Percentiles rank a stretch among this genome's conserved stretches.
Evolutionary conservation across 2,888 invertebrate species (phyloP).

Genomic region (Pterostichus niger): DNA sequence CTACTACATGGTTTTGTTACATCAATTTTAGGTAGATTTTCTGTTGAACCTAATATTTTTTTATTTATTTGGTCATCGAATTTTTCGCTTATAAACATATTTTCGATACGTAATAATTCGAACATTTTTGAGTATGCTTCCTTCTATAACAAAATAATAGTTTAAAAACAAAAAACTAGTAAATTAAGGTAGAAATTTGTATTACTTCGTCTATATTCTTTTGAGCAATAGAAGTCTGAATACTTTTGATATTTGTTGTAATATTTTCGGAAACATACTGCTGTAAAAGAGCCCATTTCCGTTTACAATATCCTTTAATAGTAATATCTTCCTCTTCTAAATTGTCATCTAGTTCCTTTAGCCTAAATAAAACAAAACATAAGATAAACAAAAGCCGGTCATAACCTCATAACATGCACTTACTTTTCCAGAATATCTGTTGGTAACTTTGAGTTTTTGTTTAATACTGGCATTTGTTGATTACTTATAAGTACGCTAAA

Average conservation of each 20-base stretch:
- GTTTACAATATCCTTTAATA: constrained; percentile 71
- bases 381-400: not conserved
- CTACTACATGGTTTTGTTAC: not conserved
- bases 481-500: not conserved
- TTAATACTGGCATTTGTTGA: not conserved
- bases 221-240: constrained; percentile 68
- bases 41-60: constrained; percentile 8
- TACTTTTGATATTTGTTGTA: constrained; percentile 67
- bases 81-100: not conserved
- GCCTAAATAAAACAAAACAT: constrained; percentile 68
- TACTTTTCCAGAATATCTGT: constrained; percentile 37
- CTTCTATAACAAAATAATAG: constrained; percentile 21
- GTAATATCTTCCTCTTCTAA: constrained; percentile 70
- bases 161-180: not conserved
- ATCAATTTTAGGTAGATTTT: constrained; percentile 1
- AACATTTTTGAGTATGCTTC: constrained; percentile 46
- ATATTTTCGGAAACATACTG: constrained; percentile 68
- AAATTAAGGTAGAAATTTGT: not conserved
- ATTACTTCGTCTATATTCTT: constrained; percentile 69
- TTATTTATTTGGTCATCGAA: not conserved
- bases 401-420: constrained; percentile 25
- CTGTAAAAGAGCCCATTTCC: constrained; percentile 71
- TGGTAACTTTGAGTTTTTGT: not conserved
- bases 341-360: constrained; percentile 69
- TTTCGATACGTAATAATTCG: constrained; percentile 23